phyloP scores from a whole-genome alignment of 2,888 invertebrate species.

The Stenurella melanura region DNA sequence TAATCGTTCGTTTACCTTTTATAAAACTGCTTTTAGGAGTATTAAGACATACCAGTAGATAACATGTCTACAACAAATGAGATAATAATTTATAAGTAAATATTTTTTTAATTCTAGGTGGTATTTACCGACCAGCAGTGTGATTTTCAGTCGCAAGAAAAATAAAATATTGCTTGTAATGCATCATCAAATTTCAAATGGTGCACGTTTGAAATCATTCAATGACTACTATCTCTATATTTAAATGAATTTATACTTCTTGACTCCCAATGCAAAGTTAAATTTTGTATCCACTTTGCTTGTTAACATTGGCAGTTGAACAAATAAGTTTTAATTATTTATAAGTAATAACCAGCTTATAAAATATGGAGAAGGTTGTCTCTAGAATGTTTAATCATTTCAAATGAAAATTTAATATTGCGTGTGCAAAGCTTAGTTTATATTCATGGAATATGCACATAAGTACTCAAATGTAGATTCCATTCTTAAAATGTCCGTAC shows the following conservation, averaged over 20 bases:
- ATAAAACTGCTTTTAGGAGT: neutral
- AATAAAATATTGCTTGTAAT: too few species aligned
- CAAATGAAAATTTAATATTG: conserved; percentile 11
- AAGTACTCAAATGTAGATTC: too few species aligned
- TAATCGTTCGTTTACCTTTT: neutral
- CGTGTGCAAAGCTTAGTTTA: neutral
- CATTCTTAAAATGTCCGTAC: too few species aligned
- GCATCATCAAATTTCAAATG: neutral
- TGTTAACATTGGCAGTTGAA: conserved; percentile 13
- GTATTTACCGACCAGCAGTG: neutral
- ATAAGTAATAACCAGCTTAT: conserved; percentile 20
- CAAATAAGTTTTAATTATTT: conserved; percentile 36
- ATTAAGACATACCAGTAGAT: neutral
- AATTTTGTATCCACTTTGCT: conserved; percentile 4
- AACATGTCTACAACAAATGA: neutral
- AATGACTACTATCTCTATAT: neutral
- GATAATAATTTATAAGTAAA: too few species aligned
- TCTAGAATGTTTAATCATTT: conserved; percentile 22
- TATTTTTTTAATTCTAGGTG: neutral
- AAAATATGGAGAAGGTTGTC: neutral
- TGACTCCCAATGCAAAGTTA: conserved; percentile 2
- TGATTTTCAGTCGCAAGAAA: too few species aligned
- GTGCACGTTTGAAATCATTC: neutral
- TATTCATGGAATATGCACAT: neutral
- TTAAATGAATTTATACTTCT: neutral